Conservation (phyloP, 2,888 invertebrate genomes). For the Eremobia ochroleuca region DNA sequence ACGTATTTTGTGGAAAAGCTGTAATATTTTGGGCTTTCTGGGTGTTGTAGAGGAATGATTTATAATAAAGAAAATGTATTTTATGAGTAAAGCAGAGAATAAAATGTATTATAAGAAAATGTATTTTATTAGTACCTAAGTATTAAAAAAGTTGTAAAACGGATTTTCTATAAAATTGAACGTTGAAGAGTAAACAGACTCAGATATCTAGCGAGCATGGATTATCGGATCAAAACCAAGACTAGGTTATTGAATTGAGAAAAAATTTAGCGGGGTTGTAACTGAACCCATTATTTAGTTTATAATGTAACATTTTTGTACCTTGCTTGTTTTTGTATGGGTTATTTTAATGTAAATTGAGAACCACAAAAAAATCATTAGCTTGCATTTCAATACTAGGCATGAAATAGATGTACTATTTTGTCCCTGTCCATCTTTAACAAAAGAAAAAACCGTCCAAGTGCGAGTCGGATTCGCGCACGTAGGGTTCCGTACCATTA, state of each 20-base stretch:
- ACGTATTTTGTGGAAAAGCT: slow-evolving; percentile 22
- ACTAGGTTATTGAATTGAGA: slow-evolving; percentile 7
- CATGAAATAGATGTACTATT: not conserved
- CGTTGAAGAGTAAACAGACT: slow-evolving; percentile 22
- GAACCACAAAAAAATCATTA: not conserved
- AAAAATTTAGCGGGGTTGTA: not conserved
- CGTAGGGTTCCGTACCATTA: too few relatives aligned
- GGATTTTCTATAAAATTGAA: not conserved
- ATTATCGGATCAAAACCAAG: slow-evolving; percentile 12
- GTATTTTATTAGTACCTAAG: too few relatives aligned
- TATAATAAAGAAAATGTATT: not conserved
- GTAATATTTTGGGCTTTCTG: slow-evolving; percentile 21
- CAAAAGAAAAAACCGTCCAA: slow-evolving; percentile 21
- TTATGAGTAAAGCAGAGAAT: not conserved
- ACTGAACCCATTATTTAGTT: not conserved
- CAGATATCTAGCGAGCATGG: slow-evolving; percentile 1
- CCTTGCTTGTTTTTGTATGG: too few relatives aligned
- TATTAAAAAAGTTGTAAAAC: too few relatives aligned
- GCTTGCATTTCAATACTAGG: slow-evolving; percentile 1
- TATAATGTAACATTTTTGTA: not conserved
- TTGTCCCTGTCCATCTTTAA: not conserved
- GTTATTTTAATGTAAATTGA: not conserved
- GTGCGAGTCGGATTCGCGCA: too few relatives aligned
- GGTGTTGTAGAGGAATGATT: slow-evolving; percentile 6
- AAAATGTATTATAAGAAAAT: not conserved